phyloP scores from a whole-genome alignment of 2,888 invertebrate genomes.

The Trissoscelio sp. region DNA sequence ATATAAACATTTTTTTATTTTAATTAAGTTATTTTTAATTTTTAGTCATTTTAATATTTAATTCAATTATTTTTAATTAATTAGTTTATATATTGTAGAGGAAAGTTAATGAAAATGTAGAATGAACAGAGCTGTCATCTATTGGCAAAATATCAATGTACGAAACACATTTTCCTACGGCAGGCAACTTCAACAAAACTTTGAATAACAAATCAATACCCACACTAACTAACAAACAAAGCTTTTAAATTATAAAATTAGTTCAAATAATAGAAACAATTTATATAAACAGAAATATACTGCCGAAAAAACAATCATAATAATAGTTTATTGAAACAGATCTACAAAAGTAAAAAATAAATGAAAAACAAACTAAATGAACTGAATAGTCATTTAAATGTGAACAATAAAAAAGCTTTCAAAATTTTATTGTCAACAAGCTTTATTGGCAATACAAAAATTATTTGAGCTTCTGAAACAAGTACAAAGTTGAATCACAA shows the following conservation, averaged over 20 bases:
- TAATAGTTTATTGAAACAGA: background rate
- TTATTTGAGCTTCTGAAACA: slow-evolving; percentile 3
- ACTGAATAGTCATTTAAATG: background rate
- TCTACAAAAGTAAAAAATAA: background rate
- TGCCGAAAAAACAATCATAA: no score
- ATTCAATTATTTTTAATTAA: no score
- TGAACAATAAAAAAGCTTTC: slow-evolving; percentile 1
- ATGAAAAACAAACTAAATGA: background rate
- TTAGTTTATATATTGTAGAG: no score
- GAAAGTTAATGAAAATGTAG: background rate
- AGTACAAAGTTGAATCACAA: background rate
- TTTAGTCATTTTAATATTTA: no score
- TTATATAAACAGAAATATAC: no score
- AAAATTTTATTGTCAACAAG: slow-evolving; percentile 53
- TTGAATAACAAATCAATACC: background rate
- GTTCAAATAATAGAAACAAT: no score
- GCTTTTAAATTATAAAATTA: background rate
- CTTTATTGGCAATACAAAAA: slow-evolving; percentile 47
- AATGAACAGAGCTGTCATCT: slow-evolving; percentile 33
- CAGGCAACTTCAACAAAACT: background rate
- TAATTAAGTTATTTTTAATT: no score
- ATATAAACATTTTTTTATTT: no score
- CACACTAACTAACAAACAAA: background rate
- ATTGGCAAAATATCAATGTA: background rate
- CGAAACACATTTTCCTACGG: background rate